Percentiles rank a stretch among this genome's conserved stretches.
Conservation (phyloP, 1,140 invertebrate genomes). For the Ruditapes philippinarum region DNA sequence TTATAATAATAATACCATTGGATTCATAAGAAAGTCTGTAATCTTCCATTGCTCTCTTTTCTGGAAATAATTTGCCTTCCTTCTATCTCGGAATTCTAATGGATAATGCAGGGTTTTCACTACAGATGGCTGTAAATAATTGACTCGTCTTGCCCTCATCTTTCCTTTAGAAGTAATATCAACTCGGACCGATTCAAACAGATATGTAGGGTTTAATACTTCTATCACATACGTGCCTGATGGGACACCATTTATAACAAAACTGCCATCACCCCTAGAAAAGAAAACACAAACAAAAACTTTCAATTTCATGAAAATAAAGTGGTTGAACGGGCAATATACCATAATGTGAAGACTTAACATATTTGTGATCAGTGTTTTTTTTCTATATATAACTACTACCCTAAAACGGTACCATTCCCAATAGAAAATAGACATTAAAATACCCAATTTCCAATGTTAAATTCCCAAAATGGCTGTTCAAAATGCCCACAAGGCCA, state of each 20-base stretch:
- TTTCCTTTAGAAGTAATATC: slow-evolving; percentile 91
- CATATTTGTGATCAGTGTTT: no score
- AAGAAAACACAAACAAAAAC: no score
- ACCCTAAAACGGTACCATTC: no score
- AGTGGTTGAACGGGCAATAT: no score
- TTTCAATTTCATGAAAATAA: no score
- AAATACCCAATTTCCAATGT: no score
- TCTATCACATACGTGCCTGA: slow-evolving; percentile 98
- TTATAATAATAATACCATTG: no score
- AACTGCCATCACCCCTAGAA: slow-evolving; percentile 93
- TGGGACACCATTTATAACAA: slow-evolving; percentile 95
- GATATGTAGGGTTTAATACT: slow-evolving; percentile 95
- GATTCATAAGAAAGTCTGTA: slow-evolving; percentile 98
- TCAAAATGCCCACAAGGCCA: no score
- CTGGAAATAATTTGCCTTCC: slow-evolving; percentile 96
- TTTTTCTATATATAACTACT: no score
- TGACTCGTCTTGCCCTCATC: slow-evolving; percentile 97
- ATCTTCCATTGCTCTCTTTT: slow-evolving; percentile 96
- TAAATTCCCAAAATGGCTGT: no score
- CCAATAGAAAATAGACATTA: no score
- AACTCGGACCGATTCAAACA: slow-evolving; percentile 88
- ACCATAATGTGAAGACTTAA: no score
- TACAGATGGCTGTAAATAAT: slow-evolving; percentile 96
- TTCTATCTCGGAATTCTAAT: slow-evolving; percentile 94
- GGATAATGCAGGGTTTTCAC: slow-evolving; percentile 92